These are phyloP conservation scores for Chiloscyllium plagiosum DNA, from an alignment of 2,113 vertebrate genomes.

Conservation along the genomic window DNA sequence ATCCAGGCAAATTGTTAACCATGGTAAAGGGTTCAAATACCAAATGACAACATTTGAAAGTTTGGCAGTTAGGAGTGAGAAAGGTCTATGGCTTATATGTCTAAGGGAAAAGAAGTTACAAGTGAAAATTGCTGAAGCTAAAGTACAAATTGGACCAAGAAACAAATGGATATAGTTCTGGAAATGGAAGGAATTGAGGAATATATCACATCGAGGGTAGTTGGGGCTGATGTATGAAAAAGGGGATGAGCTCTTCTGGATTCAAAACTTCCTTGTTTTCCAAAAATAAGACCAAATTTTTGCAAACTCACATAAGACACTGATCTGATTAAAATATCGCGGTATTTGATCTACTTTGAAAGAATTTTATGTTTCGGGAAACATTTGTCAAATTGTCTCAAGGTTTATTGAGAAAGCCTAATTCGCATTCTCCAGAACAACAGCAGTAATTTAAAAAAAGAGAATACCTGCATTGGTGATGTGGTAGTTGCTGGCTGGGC, in stretches of 20 bases:
- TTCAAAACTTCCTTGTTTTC: not conserved
- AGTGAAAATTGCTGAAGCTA: not conserved
- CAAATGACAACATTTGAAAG: not conserved
- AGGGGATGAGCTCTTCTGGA: not conserved
- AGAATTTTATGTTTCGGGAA: not conserved
- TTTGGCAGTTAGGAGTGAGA: not conserved
- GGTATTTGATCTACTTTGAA: not conserved
- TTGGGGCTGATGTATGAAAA: not conserved
- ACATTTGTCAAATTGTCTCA: not conserved
- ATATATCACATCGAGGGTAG: not conserved
- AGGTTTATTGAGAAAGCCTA: not conserved
- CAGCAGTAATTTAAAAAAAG: not conserved
- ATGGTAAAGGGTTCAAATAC: slow-evolving; percentile 1
- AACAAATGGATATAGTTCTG: not conserved
- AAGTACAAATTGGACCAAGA: not conserved
- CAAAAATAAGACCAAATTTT: not conserved
- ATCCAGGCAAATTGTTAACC: not conserved
- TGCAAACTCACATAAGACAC: not conserved
- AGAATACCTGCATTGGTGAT: not conserved
- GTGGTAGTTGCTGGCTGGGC: no score
- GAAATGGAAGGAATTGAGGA: not conserved
- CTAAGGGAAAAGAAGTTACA: not conserved
- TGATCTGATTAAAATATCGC: not conserved
- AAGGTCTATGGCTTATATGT: not conserved
- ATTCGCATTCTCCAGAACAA: not conserved